Evolutionary conservation across 2,797 vertebrate genomes (phyloP), one percentile per base, ranked within the genome.

Genomic region (Lutjanus campechanus): DNA sequence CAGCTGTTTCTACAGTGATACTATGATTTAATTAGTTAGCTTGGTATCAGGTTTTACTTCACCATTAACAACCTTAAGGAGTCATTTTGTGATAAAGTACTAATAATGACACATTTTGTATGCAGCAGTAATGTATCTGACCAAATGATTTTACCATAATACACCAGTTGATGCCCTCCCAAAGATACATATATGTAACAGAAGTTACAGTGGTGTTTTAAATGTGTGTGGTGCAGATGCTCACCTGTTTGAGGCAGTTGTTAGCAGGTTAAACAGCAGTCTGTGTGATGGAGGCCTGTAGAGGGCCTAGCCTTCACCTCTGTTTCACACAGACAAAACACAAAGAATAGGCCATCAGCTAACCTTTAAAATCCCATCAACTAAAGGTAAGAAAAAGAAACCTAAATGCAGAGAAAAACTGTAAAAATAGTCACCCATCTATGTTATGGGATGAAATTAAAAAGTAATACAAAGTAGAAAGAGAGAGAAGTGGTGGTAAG

Each of bases 221-320:
- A 60, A 49, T 73, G 11, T 60, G 69, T 81, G 53, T 60, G 72
- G 64, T 86, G 83, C 64, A 68, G 66, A 84, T 81, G 82, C 95
- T 96, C 93, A 96, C 95, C 94, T 95, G 84, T 89, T 75, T 86
- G 71, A 83, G 79, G 83, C 50, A 51, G 81, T 49, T 84, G 83
- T 68, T 81, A 63, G 77, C 82, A 73, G 81, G 72, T 68, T 73
- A 81, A 66, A 78, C 59, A 46, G 86, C 61, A 66, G 66, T 73
- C 44, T 83, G 71, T 61, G 47, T 70, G 67, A 81, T n/a, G 56
- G 73, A 86, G 93, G 90, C 92, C 92, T 87, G 36, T 44, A 77
- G 66, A 77, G 44, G 76, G 76, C 75, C 67, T 65, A 41, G 69
- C 69, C 77, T 66, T 49, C 59, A 36, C 51, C 55, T 70, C 69